Base-by-base conservation (phyloP, 2,888 invertebrate genomes). In the Caenorhabditis sp. region DNA sequence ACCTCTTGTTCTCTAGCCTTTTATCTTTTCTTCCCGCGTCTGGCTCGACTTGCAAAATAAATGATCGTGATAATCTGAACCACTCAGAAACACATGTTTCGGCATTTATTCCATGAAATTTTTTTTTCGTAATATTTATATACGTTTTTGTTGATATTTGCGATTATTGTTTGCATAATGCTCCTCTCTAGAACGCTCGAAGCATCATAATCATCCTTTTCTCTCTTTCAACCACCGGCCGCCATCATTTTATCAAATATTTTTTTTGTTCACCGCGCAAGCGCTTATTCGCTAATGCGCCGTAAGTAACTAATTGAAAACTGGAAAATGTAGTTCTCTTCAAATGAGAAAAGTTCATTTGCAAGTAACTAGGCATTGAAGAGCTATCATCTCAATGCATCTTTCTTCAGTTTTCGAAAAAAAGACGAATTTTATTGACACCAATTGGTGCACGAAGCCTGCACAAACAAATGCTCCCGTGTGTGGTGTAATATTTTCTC, bases 141-240 rank as follows among this genome's bases (percentile, higher is more conserved):
- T 43, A 43, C 17, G 17, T 10, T 43, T 17, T 43, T 43, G 17
- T 17, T 10, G 17, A 43, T 43, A 43, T 43, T 43, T 43, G 43
- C 43, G 43, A 43, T 43, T 43, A 43, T 43, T 43, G 43, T 43
- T 43, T 43, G 43, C 43, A 43, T 43, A 43, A 43, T 43, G 43
- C 43, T 43, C 43, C 31, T 31, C 31, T 31, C 31, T 10, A 31
- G 17, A 43, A 43, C 43, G 43, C 17, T 43, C 43, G 14, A 43
- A 43, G 43, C 43, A 43, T 43, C 31, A 31, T 31, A 31, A 31
- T 31, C 43, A 43, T 43, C 43, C 43, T 43, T 43, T 43, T 17
- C 17, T 43, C 17, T 43, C 43, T 43, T 43, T 31, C 31, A 10
- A n/a, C 31, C 31, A 10, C 31, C 4, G 31, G 31, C 31, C 31